Percentiles rank a stretch among this genome's conserved stretches.
Conservation (phyloP, 1,140 invertebrate species). For the Polyergus mexicanus region DNA sequence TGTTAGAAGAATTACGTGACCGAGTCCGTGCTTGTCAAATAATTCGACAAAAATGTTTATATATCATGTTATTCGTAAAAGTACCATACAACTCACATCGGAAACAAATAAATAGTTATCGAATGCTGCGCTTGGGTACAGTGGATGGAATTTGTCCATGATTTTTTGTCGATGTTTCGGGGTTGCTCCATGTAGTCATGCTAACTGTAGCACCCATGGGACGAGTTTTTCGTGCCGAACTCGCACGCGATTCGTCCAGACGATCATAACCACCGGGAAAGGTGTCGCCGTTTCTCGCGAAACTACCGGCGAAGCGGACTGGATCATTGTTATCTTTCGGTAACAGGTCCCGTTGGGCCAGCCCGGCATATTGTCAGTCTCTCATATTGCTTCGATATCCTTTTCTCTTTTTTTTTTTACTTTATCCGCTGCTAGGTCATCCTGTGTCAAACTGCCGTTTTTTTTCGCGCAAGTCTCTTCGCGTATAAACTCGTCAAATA, state of each 20-base stretch:
- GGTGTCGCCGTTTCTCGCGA: constrained; percentile 45
- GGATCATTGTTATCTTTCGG: constrained; percentile 70
- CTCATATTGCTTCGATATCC: constrained; percentile 22
- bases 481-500: neutral
- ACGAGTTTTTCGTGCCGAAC: constrained; percentile 1
- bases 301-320: constrained; percentile 40
- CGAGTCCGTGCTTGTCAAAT: too few relatives aligned
- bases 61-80: constrained; percentile 7
- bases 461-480: neutral
- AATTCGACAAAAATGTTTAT: too few relatives aligned
- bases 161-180: constrained; percentile 59
- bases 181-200: neutral
- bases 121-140: neutral
- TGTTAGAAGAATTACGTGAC: too few relatives aligned
- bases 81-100: neutral
- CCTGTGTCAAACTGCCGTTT: neutral
- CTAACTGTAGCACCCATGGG: constrained; percentile 27
- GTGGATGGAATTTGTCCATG: constrained; percentile 45
- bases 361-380: constrained; percentile 19
- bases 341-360: constrained; percentile 63
- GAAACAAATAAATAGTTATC: constrained; percentile 56
- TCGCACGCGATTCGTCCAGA: constrained; percentile 54
- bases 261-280: constrained; percentile 55
- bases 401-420: constrained; percentile 25
- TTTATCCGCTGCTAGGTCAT: neutral